Conservation (phyloP, 2,888 invertebrate genomes). For the Agrotis ipsilon region DNA sequence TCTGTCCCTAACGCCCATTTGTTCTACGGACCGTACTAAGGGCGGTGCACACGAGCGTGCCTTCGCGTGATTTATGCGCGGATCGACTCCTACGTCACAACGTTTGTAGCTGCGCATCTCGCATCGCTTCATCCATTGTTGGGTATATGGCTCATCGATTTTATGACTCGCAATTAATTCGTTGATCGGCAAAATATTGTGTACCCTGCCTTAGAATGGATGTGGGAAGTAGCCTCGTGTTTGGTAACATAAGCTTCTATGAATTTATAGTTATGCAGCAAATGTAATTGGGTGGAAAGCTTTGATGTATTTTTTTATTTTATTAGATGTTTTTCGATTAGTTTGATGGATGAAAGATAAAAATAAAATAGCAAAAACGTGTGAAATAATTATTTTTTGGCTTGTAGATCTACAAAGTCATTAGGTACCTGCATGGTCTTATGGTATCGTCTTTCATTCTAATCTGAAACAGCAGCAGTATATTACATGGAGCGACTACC, state of each 20-base stretch:
- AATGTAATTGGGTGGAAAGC: slow-evolving; percentile 40
- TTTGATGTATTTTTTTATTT: neutral
- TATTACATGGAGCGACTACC: too few species aligned
- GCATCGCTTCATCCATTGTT: slow-evolving; percentile 76
- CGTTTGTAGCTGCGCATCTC: slow-evolving; percentile 77
- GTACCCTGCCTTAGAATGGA: slow-evolving; percentile 69
- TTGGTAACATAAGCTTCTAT: slow-evolving; percentile 42
- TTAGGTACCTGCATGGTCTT: too few species aligned
- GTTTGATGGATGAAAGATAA: too few species aligned
- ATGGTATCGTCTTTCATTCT: too few species aligned
- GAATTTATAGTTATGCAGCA: slow-evolving; percentile 32
- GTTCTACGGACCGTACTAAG: slow-evolving; percentile 69
- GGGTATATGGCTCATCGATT: slow-evolving; percentile 80
- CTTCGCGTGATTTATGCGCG: slow-evolving; percentile 82
- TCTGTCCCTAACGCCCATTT: slow-evolving; percentile 54
- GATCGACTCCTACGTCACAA: slow-evolving; percentile 79
- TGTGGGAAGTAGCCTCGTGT: slow-evolving; percentile 52
- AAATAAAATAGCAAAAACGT: too few species aligned
- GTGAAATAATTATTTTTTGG: too few species aligned
- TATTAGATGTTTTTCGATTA: too few species aligned
- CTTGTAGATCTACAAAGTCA: too few species aligned
- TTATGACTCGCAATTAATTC: slow-evolving; percentile 86
- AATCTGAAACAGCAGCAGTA: too few species aligned
- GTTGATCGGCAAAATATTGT: slow-evolving; percentile 81
- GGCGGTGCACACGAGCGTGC: slow-evolving; percentile 81